These are phyloP conservation scores for Sebastes taczanowskii DNA, from an alignment of 2,797 vertebrate genomes.

Conservation along the genomic window DNA sequence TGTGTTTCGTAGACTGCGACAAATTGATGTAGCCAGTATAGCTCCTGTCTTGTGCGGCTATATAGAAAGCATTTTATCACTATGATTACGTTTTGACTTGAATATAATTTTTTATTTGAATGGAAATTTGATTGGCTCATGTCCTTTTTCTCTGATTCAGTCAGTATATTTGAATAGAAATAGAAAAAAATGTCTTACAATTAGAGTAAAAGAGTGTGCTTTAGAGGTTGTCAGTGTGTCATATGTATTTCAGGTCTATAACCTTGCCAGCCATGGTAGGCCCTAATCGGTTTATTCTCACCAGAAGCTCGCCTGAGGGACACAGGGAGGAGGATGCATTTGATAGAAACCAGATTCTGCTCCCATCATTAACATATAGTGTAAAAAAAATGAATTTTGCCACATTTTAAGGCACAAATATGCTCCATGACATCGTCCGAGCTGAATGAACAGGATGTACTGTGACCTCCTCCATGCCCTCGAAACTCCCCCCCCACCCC, in stretches of 20 bases:
- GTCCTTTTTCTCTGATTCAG: background rate
- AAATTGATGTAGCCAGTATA: conserved; percentile 56
- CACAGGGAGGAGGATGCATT: background rate
- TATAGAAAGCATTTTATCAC: background rate
- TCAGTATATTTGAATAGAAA: background rate
- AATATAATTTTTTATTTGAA: background rate
- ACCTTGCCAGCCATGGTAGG: conserved; percentile 71
- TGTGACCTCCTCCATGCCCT: conserved; percentile 54
- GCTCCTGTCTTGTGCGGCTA: conserved; percentile 8
- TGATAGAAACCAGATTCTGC: background rate
- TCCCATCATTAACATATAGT: background rate
- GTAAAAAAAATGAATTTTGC: background rate
- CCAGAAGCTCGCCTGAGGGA: conserved; percentile 29
- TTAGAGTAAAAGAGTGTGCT: background rate
- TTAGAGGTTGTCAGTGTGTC: conserved; percentile 29
- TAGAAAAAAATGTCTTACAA: background rate
- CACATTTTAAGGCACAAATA: background rate
- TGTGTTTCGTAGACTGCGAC: conserved; percentile 74
- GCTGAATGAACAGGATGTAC: conserved; percentile 27
- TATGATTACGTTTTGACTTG: background rate
- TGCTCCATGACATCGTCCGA: background rate
- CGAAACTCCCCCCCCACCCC: background rate
- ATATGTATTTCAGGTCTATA: conserved; percentile 47
- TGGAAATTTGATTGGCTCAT: background rate
- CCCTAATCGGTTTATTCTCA: conserved; percentile 77